Percentiles rank a stretch among this genome's conserved stretches.
phyloP scores from a whole-genome alignment of 2,888 invertebrate genomes.

The Platynereis dumerilii region DNA sequence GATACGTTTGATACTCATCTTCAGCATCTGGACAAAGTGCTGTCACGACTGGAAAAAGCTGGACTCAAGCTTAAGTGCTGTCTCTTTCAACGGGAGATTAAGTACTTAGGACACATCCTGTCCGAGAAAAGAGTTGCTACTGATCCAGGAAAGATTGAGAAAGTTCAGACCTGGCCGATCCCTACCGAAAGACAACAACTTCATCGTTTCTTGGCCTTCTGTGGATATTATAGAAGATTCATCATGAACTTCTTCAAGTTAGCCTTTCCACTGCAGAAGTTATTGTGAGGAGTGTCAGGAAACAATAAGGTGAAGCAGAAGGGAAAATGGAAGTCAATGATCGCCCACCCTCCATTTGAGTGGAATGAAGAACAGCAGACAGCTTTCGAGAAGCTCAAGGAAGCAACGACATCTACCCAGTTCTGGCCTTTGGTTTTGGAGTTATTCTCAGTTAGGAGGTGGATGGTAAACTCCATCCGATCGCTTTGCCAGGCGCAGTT shows the following conservation, averaged over 20 bases:
- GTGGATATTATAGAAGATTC: slow-evolving; percentile 22
- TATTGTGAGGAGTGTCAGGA: too few relatives aligned
- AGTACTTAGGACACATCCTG: slow-evolving; percentile 27
- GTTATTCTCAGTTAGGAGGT: too few relatives aligned
- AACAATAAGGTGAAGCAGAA: too few relatives aligned
- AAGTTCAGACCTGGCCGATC: slow-evolving; percentile 12
- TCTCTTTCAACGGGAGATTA: slow-evolving; percentile 23
- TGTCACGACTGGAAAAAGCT: too few relatives aligned
- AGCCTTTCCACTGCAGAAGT: slow-evolving; percentile 6
- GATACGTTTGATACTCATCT: slow-evolving; percentile 28
- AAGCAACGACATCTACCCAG: too few relatives aligned
- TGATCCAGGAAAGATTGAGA: slow-evolving; percentile 19
- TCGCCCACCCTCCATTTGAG: too few relatives aligned
- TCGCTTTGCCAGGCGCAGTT: too few relatives aligned
- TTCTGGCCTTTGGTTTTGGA: too few relatives aligned
- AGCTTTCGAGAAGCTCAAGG: too few relatives aligned
- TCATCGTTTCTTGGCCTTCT: slow-evolving; percentile 16
- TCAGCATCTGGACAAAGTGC: slow-evolving; percentile 25
- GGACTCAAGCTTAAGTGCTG: slow-evolving; percentile 39
- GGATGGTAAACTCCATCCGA: too few relatives aligned
- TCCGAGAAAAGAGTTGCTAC: slow-evolving; percentile 6
- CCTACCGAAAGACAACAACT: slow-evolving; percentile 16
- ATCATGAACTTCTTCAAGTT: slow-evolving; percentile 15
- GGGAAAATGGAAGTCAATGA: too few relatives aligned
- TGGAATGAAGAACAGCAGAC: too few relatives aligned